Evolutionary conservation across 1,140 invertebrate species (phyloP).

Genomic region (Zaprionus lachaisei): DNA sequence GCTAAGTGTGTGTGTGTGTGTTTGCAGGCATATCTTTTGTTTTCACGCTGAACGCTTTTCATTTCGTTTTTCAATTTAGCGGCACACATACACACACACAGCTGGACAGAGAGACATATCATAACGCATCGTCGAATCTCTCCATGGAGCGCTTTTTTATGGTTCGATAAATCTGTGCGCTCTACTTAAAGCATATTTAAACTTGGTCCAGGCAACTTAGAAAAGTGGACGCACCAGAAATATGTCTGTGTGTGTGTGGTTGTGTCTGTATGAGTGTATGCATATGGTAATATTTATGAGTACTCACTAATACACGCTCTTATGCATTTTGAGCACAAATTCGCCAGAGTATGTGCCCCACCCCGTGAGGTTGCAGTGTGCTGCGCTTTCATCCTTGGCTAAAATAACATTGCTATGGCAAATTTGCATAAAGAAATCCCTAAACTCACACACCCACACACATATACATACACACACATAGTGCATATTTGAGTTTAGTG

Average conservation of each 20-base stretch:
- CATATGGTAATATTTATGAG: conserved; percentile 64
- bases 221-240: conserved; percentile 18
- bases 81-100: conserved; percentile 8
- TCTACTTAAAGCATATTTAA: conserved; percentile 68
- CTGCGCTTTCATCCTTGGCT: conserved; percentile 46
- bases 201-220: conserved; percentile 36
- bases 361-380: background rate
- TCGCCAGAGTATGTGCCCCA: conserved; percentile 36
- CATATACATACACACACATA: conserved; percentile 20
- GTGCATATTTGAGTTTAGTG: conserved; percentile 61
- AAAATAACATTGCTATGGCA: conserved; percentile 64
- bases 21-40: conserved; percentile 19
- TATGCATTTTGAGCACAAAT: conserved; percentile 66
- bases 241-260: conserved; percentile 21
- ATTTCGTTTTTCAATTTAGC: conserved; percentile 30
- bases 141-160: conserved; percentile 36
- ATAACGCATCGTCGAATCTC: conserved; percentile 48
- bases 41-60: conserved; percentile 29
- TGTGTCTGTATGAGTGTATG: conserved; percentile 22
- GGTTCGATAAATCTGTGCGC: conserved; percentile 59
- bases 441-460: conserved; percentile 47
- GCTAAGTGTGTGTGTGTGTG: background rate
- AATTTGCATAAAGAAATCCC: conserved; percentile 73
- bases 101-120: conserved; percentile 13
- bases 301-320: conserved; percentile 60